Percentiles rank a stretch among this genome's conserved stretches.
phyloP scores from a whole-genome alignment of 1,140 invertebrate species.

The Hypothenemus hampei region DNA sequence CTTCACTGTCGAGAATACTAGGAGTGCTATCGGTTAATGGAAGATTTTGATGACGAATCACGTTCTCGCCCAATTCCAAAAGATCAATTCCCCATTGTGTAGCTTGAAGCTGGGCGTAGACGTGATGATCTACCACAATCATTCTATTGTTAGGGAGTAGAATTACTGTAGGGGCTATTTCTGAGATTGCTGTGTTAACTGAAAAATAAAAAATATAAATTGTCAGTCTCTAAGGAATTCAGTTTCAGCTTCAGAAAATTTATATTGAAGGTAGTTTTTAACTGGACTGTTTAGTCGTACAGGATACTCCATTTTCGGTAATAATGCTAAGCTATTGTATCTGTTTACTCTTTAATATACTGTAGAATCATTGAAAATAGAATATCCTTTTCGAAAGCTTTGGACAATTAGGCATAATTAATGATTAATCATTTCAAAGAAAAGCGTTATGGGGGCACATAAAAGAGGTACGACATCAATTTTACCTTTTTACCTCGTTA shows the following conservation, averaged over 20 bases:
- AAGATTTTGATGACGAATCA: slow-evolving; percentile 42
- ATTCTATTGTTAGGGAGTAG: slow-evolving; percentile 55
- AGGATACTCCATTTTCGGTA: too few species aligned
- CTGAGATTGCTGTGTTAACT: slow-evolving; percentile 35
- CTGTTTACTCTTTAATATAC: too few species aligned
- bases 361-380: too few species aligned
- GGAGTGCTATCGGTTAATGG: slow-evolving; percentile 36
- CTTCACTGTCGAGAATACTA: slow-evolving; percentile 41
- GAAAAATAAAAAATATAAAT: not conserved
- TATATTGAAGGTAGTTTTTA: too few species aligned
- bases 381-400: too few species aligned
- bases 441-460: too few species aligned
- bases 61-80: slow-evolving; percentile 51
- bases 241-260: too few species aligned
- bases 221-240: too few species aligned
- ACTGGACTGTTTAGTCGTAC: too few species aligned
- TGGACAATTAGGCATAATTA: too few species aligned
- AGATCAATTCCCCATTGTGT: slow-evolving; percentile 48
- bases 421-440: too few species aligned
- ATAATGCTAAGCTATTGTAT: too few species aligned
- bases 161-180: slow-evolving; percentile 52
- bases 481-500: slow-evolving; percentile 29
- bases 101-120: slow-evolving; percentile 51
- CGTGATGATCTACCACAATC: slow-evolving; percentile 53
- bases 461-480: slow-evolving; percentile 19